phyloP scores from a whole-genome alignment of 2,888 invertebrate species.

The Griposia aprilina region DNA sequence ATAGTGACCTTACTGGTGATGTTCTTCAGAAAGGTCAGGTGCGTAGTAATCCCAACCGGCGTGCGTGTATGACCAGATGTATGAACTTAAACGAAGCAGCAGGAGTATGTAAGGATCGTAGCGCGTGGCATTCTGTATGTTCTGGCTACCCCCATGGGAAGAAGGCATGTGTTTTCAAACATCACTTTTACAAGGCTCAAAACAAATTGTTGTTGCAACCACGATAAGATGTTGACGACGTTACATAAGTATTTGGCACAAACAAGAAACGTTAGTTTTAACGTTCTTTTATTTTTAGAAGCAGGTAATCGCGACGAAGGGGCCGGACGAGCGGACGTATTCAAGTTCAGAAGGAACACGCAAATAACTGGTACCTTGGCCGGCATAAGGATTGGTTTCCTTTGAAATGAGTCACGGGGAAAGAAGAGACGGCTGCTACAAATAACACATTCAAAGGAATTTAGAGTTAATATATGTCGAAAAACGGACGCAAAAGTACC shows the following conservation, averaged over 20 bases:
- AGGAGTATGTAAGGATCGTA: not conserved
- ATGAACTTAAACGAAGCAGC: not conserved
- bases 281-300: conserved; percentile 55
- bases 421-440: not conserved
- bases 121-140: too few species aligned
- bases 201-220: not conserved
- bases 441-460: conserved; percentile 1
- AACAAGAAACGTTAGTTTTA: conserved; percentile 36
- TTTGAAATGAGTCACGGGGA: conserved; percentile 12
- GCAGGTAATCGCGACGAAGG: conserved; percentile 45
- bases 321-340: conserved; percentile 46
- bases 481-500: not conserved
- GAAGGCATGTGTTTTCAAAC: not conserved
- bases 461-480: not conserved
- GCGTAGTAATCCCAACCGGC: not conserved
- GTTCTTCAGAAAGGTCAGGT: not conserved
- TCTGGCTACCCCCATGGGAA: not conserved
- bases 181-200: not conserved
- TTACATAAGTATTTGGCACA: conserved; percentile 53
- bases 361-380: conserved; percentile 56
- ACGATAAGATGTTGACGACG: conserved; percentile 2
- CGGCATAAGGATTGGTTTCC: conserved; percentile 37
- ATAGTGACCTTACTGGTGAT: not conserved
- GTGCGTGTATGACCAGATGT: not conserved
- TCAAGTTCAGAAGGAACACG: conserved; percentile 61